Evolutionary conservation across 2,113 vertebrate genomes (phyloP), one percentile per base, ranked within the genome.

Genomic region (Climacteris rufus): DNA sequence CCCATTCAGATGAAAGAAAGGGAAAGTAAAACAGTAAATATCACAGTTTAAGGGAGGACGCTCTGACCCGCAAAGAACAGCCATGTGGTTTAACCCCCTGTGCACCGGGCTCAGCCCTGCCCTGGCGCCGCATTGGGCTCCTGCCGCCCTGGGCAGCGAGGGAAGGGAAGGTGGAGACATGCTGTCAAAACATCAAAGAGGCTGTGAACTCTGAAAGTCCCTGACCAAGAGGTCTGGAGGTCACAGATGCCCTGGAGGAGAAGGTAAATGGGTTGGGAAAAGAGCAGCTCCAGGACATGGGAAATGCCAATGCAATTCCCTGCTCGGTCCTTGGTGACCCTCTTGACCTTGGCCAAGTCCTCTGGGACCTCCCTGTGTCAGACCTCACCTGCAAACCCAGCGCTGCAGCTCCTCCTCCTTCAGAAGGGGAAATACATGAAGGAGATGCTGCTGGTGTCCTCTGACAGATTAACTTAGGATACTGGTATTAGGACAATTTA

Each of bases 11-110:
- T 96, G 96, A 94, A 91, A 97, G 96, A 96, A 97, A 97, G 96
- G 96, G 95, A 97, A 97, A 97, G 96, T 94, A 96, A 96, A 96
- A 92, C 96, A 96, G 96, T 97, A 96, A 97, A 97, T 96, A 96
- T 95, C 90, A 22, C 83, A 84, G 89, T 94, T 96, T 96, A 89
- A 64, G 76, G 80, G 94, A 96, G 96, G 90, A 96, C 49, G 90
- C 96, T 95, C 93, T 97, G 94, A 97, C 96, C 96, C 85, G 86
- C 96, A 92, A 88, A 94, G 83, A 60, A 82, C 71, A 84, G 70
- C 86, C 90, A 39, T 28, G 92, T 1, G 80, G 56, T 76, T 97
- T 96, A 97, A 97, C 94, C 83, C 94, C 15, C 92, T 95, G 60
- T 15, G 54, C 45, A 2, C 96, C 10, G 0, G 53, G 79, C 76